Percentiles rank a stretch among this genome's conserved stretches.
Evolutionary conservation across 2,113 vertebrate species (phyloP).

Genomic region (Philantomba maxwellii): DNA sequence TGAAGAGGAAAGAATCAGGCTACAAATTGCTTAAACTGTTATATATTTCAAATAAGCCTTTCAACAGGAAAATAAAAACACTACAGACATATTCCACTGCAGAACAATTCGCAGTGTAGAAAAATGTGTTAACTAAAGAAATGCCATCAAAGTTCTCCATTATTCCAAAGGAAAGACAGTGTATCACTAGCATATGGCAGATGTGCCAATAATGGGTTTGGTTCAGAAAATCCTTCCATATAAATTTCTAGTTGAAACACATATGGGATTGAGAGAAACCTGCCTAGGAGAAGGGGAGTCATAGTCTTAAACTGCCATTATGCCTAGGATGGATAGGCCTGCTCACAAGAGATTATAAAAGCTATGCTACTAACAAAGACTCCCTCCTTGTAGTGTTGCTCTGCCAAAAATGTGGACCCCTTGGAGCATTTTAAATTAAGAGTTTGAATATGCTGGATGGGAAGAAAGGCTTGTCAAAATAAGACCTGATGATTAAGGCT

Average conservation of each 20-base stretch:
- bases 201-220: background rate
- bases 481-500: background rate
- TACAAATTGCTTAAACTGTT: background rate
- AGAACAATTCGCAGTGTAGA: background rate
- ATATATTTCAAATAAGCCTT: background rate
- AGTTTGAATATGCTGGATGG: background rate
- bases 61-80: conserved; percentile 9
- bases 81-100: background rate
- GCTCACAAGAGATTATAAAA: background rate
- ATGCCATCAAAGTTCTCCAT: background rate
- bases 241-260: background rate
- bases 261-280: background rate
- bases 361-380: background rate
- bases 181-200: background rate
- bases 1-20: background rate
- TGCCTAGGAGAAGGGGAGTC: background rate
- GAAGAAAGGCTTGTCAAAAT: background rate
- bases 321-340: background rate
- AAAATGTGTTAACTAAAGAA: background rate
- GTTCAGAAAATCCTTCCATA: background rate
- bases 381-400: background rate
- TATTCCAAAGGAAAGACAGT: background rate
- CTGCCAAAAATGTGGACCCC: background rate
- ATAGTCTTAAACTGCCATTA: background rate
- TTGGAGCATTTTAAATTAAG: background rate